Conservation (phyloP, 1,140 invertebrate species). For the Euwallacea fornicatus region DNA sequence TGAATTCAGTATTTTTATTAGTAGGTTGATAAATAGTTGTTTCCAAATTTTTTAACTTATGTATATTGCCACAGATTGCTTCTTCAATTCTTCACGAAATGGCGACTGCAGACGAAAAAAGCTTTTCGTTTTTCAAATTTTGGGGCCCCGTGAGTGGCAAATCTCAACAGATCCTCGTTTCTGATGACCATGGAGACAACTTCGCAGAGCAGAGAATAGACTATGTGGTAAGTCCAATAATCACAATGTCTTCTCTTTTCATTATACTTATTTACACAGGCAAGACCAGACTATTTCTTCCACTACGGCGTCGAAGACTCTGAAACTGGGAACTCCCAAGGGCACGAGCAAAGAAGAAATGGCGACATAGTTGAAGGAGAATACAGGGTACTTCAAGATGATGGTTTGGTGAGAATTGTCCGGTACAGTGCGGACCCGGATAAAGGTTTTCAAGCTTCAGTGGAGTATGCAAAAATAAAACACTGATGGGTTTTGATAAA, state of each 20-base stretch:
- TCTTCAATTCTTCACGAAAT: too few species aligned
- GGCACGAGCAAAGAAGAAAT: slow-evolving; percentile 67
- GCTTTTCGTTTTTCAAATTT: slow-evolving; percentile 66
- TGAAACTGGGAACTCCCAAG: slow-evolving; percentile 68
- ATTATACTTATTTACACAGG: slow-evolving; percentile 49
- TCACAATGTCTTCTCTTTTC: background rate
- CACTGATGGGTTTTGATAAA: too few species aligned
- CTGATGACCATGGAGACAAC: slow-evolving; percentile 10
- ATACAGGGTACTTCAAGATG: slow-evolving; percentile 67
- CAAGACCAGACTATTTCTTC: slow-evolving; percentile 68
- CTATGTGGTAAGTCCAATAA: slow-evolving; percentile 57
- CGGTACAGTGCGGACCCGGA: slow-evolving; percentile 58
- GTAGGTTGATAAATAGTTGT: too few species aligned
- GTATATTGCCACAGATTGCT: too few species aligned
- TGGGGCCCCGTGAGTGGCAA: slow-evolving; percentile 66
- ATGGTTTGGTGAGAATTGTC: slow-evolving; percentile 66
- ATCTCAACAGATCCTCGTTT: slow-evolving; percentile 54
- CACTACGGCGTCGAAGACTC: slow-evolving; percentile 71
- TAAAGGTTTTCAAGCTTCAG: slow-evolving; percentile 58
- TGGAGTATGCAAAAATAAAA: slow-evolving; percentile 39
- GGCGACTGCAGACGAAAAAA: slow-evolving; percentile 34
- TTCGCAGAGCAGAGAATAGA: slow-evolving; percentile 49
- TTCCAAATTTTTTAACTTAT: too few species aligned
- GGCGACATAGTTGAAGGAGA: slow-evolving; percentile 70
- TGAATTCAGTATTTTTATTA: too few species aligned